Percentiles rank a stretch among this genome's conserved stretches.
Conservation (phyloP, 2,888 invertebrate species). For the Dioctria linearis region DNA sequence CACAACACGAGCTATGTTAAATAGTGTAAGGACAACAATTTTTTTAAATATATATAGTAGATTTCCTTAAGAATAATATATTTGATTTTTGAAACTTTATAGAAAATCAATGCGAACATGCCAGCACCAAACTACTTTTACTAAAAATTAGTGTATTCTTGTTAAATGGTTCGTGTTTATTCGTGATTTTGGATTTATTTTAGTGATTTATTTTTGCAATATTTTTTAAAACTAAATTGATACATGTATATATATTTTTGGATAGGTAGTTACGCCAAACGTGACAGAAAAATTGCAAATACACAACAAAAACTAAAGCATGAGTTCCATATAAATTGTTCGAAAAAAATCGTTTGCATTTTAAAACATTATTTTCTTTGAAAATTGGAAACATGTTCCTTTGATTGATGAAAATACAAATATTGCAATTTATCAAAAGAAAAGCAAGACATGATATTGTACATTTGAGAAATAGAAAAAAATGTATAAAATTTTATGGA, state of each 20-base stretch:
- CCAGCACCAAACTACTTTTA: constrained; percentile 61
- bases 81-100: constrained; percentile 46
- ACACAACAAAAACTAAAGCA: constrained; percentile 9
- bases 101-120: constrained; percentile 58
- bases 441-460: constrained; percentile 28
- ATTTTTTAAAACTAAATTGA: neutral
- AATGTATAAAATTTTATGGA: constrained; percentile 22
- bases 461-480: constrained; percentile 40
- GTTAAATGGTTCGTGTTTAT: constrained; percentile 28
- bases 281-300: constrained; percentile 8
- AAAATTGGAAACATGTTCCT: neutral
- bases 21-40: too few species aligned
- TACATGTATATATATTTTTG: neutral
- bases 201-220: constrained; percentile 18
- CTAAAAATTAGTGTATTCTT: constrained; percentile 52
- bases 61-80: neutral
- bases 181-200: constrained; percentile 21
- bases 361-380: neutral
- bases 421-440: constrained; percentile 18
- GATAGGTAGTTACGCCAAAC: neutral
- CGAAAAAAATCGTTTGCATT: neutral
- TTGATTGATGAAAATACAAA: constrained; percentile 15
- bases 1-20: too few species aligned
- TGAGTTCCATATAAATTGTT: neutral
- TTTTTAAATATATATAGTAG: neutral